These are phyloP conservation scores for Phylloscopus whistleri DNA, from an alignment of 2,113 vertebrate species.

Conservation along the genomic window DNA sequence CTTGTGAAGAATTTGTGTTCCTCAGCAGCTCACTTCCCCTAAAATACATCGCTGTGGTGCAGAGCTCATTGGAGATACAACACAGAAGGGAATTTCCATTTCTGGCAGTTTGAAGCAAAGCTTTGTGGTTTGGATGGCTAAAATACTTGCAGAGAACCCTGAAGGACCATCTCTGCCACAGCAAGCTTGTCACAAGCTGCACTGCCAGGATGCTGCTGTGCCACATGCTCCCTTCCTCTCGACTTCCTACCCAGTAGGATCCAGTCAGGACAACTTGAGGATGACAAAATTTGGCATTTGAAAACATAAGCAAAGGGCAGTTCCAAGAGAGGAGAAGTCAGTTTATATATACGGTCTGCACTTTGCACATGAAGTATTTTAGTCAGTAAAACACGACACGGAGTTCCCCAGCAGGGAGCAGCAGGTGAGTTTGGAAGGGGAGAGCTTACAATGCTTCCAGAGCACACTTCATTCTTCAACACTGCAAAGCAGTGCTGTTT, in stretches of 20 bases:
- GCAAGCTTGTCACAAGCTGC: background rate
- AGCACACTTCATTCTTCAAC: background rate
- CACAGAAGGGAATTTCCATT: background rate
- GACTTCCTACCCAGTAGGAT: background rate
- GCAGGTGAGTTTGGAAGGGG: background rate
- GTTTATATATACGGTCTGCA: background rate
- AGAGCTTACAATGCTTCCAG: rapidly evolving
- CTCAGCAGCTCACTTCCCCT: background rate
- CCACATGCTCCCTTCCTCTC: background rate
- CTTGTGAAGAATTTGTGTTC: background rate
- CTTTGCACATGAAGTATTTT: background rate
- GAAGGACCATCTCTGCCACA: background rate
- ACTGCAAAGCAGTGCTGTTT: background rate
- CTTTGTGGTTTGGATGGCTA: background rate
- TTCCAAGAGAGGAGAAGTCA: background rate
- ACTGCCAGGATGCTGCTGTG: background rate
- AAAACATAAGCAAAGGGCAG: background rate
- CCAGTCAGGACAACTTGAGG: background rate
- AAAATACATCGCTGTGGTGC: background rate
- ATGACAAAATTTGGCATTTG: background rate
- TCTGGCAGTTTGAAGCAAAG: background rate
- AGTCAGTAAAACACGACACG: background rate
- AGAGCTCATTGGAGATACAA: background rate
- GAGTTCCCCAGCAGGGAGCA: background rate
- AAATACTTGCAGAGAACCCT: background rate